phyloP scores from a whole-genome alignment of 2,888 invertebrate genomes.

The Meghimatium bilineatum region DNA sequence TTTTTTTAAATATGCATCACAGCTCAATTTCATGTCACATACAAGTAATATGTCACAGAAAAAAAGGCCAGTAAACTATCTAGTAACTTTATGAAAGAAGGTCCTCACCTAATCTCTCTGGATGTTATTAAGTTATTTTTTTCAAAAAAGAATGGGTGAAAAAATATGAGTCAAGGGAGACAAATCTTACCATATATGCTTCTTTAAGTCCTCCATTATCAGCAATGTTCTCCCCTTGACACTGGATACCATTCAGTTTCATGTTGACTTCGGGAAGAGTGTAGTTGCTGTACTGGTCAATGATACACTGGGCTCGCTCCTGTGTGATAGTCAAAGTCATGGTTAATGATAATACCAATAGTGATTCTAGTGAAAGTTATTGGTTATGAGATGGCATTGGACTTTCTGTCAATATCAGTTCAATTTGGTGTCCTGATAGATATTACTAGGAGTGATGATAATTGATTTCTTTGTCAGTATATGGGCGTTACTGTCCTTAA shows the following conservation, averaged over 20 bases:
- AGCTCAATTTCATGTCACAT: no score
- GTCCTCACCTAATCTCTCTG: no score
- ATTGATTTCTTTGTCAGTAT: no score
- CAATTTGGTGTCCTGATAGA: no score
- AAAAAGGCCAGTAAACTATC: no score
- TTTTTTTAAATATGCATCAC: no score
- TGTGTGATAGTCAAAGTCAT: conserved; percentile 80
- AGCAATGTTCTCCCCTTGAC: conserved; percentile 95
- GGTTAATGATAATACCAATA: not conserved
- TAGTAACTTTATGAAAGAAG: no score
- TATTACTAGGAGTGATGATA: no score
- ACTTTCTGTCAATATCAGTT: no score
- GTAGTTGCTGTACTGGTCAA: conserved; percentile 92
- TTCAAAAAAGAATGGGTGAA: not conserved
- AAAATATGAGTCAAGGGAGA: not conserved
- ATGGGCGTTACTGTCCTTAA: no score
- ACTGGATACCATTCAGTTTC: conserved; percentile 89
- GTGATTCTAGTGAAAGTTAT: not conserved
- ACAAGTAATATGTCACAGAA: no score
- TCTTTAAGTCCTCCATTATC: conserved; percentile 96
- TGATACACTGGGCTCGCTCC: conserved; percentile 90
- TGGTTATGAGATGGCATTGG: not conserved
- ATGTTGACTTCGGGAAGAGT: conserved; percentile 80
- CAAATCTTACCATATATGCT: conserved; percentile 81
- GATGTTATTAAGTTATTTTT: no score